Conservation (phyloP, 2,797 vertebrate genomes). For the Sarcoramphus papa region DNA sequence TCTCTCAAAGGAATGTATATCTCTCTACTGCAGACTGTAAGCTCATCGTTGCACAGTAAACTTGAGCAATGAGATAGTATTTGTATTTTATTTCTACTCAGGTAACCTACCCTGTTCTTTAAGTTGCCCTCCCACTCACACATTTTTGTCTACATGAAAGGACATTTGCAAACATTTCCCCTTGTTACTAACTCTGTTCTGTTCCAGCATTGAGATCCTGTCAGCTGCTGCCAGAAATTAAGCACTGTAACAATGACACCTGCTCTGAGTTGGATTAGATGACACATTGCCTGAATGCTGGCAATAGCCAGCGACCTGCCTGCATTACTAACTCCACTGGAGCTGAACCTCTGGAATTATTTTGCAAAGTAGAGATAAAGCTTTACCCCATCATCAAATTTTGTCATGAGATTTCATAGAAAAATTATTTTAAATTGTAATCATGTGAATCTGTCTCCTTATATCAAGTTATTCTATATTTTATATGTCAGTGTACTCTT, state of each 20-base stretch:
- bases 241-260: neutral
- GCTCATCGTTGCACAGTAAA: neutral
- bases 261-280: neutral
- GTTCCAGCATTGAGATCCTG: neutral
- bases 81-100: neutral
- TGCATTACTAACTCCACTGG: neutral
- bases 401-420: neutral
- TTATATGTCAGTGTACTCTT: neutral
- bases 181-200: neutral
- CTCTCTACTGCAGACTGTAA: neutral
- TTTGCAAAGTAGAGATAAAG: neutral
- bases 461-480: neutral
- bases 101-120: neutral
- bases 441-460: neutral
- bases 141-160: neutral
- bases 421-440: neutral
- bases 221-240: slow-evolving; percentile 7
- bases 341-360: neutral
- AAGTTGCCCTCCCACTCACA: neutral
- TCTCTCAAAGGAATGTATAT: neutral
- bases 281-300: neutral
- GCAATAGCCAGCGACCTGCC: neutral
- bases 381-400: neutral
- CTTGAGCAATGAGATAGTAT: neutral
- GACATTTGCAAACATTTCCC: neutral